These are phyloP conservation scores for Spheniscus humboldti DNA, from an alignment of 2,797 vertebrate genomes.

Conservation along the genomic window DNA sequence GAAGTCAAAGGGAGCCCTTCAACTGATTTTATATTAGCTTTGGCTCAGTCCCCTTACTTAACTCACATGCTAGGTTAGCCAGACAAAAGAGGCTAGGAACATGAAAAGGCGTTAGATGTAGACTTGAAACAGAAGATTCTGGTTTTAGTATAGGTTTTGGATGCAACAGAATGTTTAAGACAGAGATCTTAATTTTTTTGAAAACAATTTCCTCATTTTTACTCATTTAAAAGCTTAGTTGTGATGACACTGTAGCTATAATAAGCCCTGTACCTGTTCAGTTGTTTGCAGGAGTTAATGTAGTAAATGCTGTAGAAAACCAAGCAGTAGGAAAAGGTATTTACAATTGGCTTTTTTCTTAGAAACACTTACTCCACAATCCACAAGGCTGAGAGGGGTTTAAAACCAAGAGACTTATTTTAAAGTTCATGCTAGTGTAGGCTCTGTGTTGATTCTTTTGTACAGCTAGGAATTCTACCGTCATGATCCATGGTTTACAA, in stretches of 20 bases:
- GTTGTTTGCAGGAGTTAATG: background rate
- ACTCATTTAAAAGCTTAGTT: background rate
- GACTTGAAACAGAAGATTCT: background rate
- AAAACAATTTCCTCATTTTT: background rate
- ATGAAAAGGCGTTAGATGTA: background rate
- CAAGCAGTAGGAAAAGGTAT: background rate
- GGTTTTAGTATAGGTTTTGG: background rate
- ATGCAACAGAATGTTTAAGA: background rate
- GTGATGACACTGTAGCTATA: background rate
- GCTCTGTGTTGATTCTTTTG: background rate
- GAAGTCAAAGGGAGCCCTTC: background rate
- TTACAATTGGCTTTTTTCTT: fast-evolving
- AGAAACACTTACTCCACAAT: background rate
- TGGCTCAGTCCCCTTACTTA: background rate
- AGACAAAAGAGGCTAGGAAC: background rate
- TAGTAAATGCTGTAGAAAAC: background rate
- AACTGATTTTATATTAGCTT: background rate
- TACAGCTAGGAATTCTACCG: background rate
- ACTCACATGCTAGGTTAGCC: background rate
- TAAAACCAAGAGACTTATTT: background rate
- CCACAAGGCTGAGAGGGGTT: background rate
- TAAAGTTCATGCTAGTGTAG: background rate
- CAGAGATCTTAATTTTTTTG: fast-evolving
- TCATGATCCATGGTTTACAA: fast-evolving
- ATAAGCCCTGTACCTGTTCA: background rate